These are phyloP conservation scores for Gymnothorax javanicus DNA, from an alignment of 2,797 vertebrate genomes.

Conservation along the genomic window DNA sequence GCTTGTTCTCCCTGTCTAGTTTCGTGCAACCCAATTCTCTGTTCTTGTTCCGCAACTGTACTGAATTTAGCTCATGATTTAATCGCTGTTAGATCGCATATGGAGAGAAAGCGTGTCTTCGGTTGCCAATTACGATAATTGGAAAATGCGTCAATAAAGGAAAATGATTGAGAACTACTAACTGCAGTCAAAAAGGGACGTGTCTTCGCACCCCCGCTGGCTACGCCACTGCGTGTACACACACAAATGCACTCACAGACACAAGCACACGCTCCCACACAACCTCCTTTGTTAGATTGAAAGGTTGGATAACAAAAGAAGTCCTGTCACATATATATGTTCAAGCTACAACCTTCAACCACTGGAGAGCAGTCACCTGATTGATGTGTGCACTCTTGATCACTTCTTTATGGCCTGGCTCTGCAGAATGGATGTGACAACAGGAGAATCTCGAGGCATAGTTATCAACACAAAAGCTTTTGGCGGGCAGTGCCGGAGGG, in stretches of 20 bases:
- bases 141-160: no score
- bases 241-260: neutral
- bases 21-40: no score
- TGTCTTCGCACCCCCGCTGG: no score
- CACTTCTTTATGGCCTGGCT: neutral
- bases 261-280: neutral
- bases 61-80: no score
- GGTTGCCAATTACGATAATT: no score
- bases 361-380: neutral
- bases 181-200: no score
- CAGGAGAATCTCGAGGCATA: conserved; percentile 69
- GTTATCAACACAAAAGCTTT: conserved; percentile 90
- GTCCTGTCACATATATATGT: neutral
- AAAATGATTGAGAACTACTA: no score
- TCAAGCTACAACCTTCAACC: neutral
- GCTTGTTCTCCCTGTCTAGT: no score
- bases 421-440: conserved; percentile 70
- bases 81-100: no score
- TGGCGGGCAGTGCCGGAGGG: conserved; percentile 88
- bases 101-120: no score
- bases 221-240: no score
- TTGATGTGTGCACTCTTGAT: neutral
- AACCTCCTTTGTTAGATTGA: neutral
- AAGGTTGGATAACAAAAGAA: neutral
- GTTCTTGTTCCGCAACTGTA: no score